Evolutionary conservation across 2,888 invertebrate genomes (phyloP), one percentile per base, ranked within the genome.

Genomic region (Cyaniris semiargus): DNA sequence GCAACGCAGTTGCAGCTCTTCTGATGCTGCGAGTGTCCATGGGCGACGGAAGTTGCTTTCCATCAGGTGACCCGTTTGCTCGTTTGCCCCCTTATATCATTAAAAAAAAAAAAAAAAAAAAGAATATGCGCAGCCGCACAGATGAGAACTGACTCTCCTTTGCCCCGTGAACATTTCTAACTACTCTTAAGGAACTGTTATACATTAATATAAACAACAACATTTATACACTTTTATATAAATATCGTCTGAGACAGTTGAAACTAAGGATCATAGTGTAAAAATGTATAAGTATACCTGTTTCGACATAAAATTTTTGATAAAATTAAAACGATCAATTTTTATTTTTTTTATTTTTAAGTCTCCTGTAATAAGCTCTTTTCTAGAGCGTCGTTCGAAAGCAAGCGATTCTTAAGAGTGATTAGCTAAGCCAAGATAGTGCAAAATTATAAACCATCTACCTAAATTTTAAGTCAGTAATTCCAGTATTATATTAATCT

Each of bases 151-250:
- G 27, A 66, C 15, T 66, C 27, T 31, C 27, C 66, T 27, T 66
- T 66, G 66, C 31, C 27, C 66, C 66, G 27, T 66, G 27, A 66
- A 66, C 66, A 56, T 44, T 34, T 71, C 74, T 74, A 79, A 79
- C 78, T 78, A 72, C 77, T 81, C 82, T 76, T 84, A 85, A 92
- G 92, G 91, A 91, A 92, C 91, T 88, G 86, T 89, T 87, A 87
- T 87, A 88, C 85, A 87, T 87, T 85, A 85, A 84, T 87, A 87
- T 85, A 87, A 90, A 89, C 87, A 91, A 91, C 89, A 91, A 90
- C 88, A 85, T 87, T 88, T 89, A 89, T 85, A 87, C 85, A 86
- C 86, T 76, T 76, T 87, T 83, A 85, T 80, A 80, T 81, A 84
- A 82, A 86, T 87, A 87, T 86, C 80, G 84, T 85, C 83, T 86